phyloP scores from a whole-genome alignment of 2,888 invertebrate species.

The Steromphala cineraria region DNA sequence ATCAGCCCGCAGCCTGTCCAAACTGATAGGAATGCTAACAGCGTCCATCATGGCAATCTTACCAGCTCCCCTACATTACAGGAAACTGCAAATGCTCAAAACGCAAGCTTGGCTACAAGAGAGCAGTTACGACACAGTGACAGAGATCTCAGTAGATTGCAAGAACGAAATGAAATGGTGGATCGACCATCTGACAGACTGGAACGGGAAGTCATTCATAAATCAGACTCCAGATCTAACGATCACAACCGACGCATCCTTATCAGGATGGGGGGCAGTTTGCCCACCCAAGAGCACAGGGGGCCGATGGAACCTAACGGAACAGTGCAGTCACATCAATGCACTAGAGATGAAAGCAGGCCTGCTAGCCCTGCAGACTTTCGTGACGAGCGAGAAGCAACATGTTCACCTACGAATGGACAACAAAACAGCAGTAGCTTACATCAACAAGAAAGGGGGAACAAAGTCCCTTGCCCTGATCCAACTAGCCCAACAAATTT shows the following conservation, averaged over 20 bases:
- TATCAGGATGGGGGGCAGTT: conserved; percentile 29
- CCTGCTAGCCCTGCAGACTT: conserved; percentile 18
- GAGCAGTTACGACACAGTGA: background rate
- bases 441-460: conserved; percentile 29
- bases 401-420: conserved; percentile 23
- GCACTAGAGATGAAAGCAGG: no score
- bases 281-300: background rate
- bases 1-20: background rate
- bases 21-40: conserved; percentile 23
- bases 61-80: no score
- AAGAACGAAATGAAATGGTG: conserved; percentile 26
- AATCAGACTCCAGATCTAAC: no score
- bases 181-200: conserved; percentile 7
- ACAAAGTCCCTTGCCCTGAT: background rate
- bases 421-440: conserved; percentile 22
- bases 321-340: conserved; percentile 19
- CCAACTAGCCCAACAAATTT: background rate
- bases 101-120: no score
- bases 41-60: no score
- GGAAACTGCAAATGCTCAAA: conserved; percentile 24
- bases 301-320: conserved; percentile 16
- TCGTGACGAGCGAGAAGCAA: conserved; percentile 14
- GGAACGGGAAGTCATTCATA: no score
- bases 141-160: background rate
- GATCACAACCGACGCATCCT: conserved; percentile 15